These are phyloP conservation scores for Stenopsyche tienmushanensis DNA, from an alignment of 1,140 invertebrate genomes.

Conservation along the genomic window DNA sequence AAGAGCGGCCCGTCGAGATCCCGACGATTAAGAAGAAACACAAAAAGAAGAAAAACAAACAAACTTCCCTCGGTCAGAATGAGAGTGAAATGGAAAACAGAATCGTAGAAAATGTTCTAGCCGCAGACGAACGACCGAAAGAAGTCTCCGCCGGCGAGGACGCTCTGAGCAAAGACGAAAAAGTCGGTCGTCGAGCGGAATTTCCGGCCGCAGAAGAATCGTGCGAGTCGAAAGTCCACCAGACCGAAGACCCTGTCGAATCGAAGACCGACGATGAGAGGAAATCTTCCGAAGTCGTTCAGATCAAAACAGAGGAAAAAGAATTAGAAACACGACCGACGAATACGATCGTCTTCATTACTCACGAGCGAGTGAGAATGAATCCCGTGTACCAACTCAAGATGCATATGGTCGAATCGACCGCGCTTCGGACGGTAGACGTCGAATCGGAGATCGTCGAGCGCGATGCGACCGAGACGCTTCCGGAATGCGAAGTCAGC, in stretches of 20 bases:
- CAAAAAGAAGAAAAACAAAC: conserved; percentile 32
- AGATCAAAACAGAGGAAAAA: conserved; percentile 45
- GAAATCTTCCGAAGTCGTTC: conserved; percentile 43
- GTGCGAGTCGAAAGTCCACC: not conserved
- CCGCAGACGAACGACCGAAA: not conserved
- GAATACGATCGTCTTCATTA: conserved; percentile 65
- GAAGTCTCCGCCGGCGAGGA: not conserved
- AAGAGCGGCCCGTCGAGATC: too few species aligned
- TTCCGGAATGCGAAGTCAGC: not conserved
- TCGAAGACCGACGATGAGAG: conserved; percentile 8
- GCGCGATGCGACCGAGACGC: not conserved
- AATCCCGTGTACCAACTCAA: conserved; percentile 64
- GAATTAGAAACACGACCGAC: conserved; percentile 44
- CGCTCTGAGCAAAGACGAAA: not conserved
- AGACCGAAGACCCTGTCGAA: not conserved
- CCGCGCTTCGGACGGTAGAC: not conserved
- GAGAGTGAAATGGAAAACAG: conserved; percentile 30
- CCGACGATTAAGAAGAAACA: conserved; percentile 24
- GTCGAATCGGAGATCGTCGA: not conserved
- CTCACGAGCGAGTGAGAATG: conserved; percentile 66
- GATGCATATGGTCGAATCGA: conserved; percentile 51
- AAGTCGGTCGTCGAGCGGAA: not conserved
- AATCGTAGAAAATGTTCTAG: not conserved
- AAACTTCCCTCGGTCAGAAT: conserved; percentile 13
- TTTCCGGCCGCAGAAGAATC: not conserved